phyloP scores from a whole-genome alignment of 2,113 vertebrate species.

The Melierax canorus region DNA sequence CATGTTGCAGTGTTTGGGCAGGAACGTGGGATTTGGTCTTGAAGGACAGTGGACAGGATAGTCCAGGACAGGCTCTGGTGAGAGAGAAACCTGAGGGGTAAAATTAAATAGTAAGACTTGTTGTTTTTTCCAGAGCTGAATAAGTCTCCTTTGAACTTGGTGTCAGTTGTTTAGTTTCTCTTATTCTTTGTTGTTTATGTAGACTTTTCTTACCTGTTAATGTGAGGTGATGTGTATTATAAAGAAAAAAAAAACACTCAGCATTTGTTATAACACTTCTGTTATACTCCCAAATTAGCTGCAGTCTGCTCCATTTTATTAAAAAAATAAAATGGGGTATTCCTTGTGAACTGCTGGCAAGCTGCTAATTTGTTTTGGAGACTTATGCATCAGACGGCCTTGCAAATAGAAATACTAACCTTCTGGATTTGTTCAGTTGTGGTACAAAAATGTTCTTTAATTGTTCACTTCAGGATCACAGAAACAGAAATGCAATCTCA shows the following conservation, averaged over 20 bases:
- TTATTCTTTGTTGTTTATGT: background rate
- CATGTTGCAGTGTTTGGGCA: accelerated
- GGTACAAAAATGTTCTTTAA: background rate
- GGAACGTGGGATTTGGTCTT: background rate
- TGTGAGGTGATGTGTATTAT: background rate
- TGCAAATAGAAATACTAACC: background rate
- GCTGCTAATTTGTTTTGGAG: background rate
- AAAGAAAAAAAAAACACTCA: background rate
- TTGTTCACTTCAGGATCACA: conserved; percentile 49
- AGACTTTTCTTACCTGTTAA: background rate
- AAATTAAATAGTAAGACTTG: background rate
- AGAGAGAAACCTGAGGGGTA: background rate
- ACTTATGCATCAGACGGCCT: accelerated
- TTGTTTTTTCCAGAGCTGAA: background rate
- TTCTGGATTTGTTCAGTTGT: background rate
- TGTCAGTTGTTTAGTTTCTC: background rate
- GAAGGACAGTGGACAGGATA: background rate
- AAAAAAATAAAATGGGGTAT: background rate
- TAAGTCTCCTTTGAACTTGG: background rate
- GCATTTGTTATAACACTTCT: background rate
- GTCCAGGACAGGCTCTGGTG: background rate
- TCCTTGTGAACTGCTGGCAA: background rate
- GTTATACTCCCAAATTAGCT: background rate
- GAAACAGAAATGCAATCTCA: background rate
- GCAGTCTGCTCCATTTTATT: background rate